A percentile compares a stretch with the other conserved stretches of the same genome.
These are phyloP conservation scores for Drosophila eohydei DNA, from an alignment of 2,888 invertebrate genomes.

Conservation along the genomic window DNA sequence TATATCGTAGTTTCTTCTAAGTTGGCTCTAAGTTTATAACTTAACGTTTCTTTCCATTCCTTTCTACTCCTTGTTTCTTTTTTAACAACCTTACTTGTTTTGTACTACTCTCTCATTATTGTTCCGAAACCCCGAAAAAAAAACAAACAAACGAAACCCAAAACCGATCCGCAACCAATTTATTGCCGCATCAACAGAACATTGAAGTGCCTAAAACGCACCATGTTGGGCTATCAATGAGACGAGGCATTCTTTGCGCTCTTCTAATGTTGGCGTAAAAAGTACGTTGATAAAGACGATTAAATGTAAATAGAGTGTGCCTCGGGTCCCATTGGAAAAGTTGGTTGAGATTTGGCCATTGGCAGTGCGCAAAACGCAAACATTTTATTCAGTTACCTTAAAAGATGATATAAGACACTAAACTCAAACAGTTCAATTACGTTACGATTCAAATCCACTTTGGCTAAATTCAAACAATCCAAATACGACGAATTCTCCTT, in stretches of 20 bases:
- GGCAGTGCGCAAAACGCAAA: constrained; percentile 43
- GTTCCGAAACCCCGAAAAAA: constrained; percentile 9
- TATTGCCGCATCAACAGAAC: constrained; percentile 73
- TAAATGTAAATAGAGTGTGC: constrained; percentile 43
- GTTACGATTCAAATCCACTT: constrained; percentile 40
- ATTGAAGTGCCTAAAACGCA: constrained; percentile 83
- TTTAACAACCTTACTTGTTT: constrained; percentile 38
- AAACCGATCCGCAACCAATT: constrained; percentile 36
- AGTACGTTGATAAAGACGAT: constrained; percentile 2
- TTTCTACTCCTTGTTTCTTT: constrained; percentile 71
- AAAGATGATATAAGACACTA: constrained; percentile 80
- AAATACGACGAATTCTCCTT: constrained; percentile 37
- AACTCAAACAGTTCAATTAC: constrained; percentile 47
- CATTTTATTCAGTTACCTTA: constrained; percentile 70
- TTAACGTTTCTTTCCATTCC: constrained; percentile 74
- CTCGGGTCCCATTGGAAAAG: constrained; percentile 70
- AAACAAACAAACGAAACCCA: neutral
- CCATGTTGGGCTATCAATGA: constrained; percentile 83
- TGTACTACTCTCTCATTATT: constrained; percentile 42
- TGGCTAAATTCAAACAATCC: constrained; percentile 38
- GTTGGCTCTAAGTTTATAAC: constrained; percentile 83
- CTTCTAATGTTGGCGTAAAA: constrained; percentile 66
- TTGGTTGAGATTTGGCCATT: constrained; percentile 66
- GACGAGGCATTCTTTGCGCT: constrained; percentile 70
- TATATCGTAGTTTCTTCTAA: constrained; percentile 86